A percentile compares a stretch with the other conserved stretches of the same genome.
Evolutionary conservation across 2,797 vertebrate species (phyloP).

Genomic region (Prunella strophiata): DNA sequence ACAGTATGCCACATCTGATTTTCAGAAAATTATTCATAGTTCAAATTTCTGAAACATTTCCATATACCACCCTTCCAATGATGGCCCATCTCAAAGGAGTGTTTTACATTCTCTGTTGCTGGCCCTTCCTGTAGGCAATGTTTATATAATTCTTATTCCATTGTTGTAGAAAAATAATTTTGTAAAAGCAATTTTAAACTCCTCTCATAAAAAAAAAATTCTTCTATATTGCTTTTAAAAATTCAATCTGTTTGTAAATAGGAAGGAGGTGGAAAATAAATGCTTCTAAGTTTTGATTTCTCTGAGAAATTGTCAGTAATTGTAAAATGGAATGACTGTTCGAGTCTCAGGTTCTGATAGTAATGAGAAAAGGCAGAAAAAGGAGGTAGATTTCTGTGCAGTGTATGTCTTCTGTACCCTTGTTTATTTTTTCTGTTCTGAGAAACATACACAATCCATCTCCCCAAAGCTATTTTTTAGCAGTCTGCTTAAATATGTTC

Average conservation of each 20-base stretch:
- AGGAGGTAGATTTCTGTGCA: background rate
- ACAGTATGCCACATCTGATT: background rate
- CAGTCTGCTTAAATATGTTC: conserved; percentile 26
- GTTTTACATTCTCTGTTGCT: background rate
- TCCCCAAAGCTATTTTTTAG: conserved; percentile 21
- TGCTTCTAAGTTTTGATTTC: background rate
- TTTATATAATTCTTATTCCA: background rate
- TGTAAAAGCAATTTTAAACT: conserved; percentile 2
- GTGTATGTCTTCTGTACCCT: background rate
- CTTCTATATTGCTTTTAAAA: conserved; percentile 3
- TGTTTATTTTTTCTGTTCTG: background rate
- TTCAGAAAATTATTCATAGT: background rate
- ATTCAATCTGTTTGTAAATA: conserved; percentile 11
- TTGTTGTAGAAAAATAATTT: conserved; percentile 4
- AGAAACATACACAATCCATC: background rate
- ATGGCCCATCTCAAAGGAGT: background rate
- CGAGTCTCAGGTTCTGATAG: background rate
- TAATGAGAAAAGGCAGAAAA: background rate
- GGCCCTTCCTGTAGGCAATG: background rate
- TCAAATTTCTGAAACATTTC: background rate
- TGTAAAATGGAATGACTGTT: conserved; percentile 9
- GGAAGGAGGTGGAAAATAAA: background rate
- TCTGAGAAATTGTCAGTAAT: conserved; percentile 29
- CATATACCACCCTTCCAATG: background rate
- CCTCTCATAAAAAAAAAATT: background rate